Evolutionary conservation across 2,113 vertebrate species (phyloP).

Genomic region (Psilopsiagon aymara): DNA sequence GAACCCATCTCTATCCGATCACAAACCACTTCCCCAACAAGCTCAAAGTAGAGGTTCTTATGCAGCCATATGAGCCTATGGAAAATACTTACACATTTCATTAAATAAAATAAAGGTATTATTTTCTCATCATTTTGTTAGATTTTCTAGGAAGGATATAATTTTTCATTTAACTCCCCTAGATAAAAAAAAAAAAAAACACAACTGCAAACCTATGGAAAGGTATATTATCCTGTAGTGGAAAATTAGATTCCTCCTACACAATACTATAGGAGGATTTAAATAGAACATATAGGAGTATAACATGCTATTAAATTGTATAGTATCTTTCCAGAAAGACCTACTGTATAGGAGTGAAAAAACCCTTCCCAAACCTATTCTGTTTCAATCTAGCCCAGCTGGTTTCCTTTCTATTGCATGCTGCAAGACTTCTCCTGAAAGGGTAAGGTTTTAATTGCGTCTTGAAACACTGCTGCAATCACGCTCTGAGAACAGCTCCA

Average conservation of each 20-base stretch:
- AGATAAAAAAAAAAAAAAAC: not conserved
- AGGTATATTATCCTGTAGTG: not conserved
- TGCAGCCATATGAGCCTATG: not conserved
- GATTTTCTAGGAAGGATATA: conserved; percentile 36
- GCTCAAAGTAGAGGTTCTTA: not conserved
- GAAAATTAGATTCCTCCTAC: conserved; percentile 59
- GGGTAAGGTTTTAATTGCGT: not conserved
- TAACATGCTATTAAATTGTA: conserved; percentile 40
- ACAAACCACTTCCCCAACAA: not conserved
- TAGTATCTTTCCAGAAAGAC: conserved; percentile 51
- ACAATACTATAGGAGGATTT: conserved; percentile 38
- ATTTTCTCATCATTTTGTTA: conserved; percentile 26
- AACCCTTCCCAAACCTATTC: conserved; percentile 29
- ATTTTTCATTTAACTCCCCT: conserved; percentile 38
- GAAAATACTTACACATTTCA: not conserved
- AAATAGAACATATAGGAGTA: conserved; percentile 20
- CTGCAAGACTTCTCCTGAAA: conserved; percentile 20
- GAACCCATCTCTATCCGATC: not conserved
- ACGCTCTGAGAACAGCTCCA: not conserved
- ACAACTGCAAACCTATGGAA: conserved; percentile 14
- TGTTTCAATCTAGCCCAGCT: conserved; percentile 8
- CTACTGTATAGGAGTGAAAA: conserved; percentile 31
- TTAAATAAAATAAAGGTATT: conserved; percentile 44
- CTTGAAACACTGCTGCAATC: not conserved
- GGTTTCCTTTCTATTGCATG: conserved; percentile 17